phyloP scores from a whole-genome alignment of 2,888 invertebrate genomes.

The Parochlus steinenii region DNA sequence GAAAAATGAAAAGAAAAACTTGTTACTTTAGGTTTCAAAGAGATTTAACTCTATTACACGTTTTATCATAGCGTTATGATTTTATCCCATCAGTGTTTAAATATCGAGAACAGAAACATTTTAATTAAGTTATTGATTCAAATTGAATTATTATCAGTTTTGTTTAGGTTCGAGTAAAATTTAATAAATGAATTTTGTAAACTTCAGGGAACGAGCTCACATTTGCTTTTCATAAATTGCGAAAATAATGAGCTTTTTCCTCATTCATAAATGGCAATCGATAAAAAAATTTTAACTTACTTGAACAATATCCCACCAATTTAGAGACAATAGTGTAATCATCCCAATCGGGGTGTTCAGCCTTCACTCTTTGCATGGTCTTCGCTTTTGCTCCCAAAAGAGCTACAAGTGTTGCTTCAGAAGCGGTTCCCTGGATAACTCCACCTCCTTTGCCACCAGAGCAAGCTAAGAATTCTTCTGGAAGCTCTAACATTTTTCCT shows the following conservation, averaged over 20 bases:
- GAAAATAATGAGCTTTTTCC: slow-evolving; percentile 1
- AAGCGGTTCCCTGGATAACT: slow-evolving; percentile 86
- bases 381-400: slow-evolving; percentile 77
- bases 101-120: too few relatives aligned
- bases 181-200: too few relatives aligned
- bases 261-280: too few relatives aligned
- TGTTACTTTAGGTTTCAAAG: neutral
- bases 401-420: slow-evolving; percentile 85
- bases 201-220: too few relatives aligned
- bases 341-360: slow-evolving; percentile 55
- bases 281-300: slow-evolving; percentile 34
- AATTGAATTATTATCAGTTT: too few relatives aligned
- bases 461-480: slow-evolving; percentile 65
- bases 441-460: slow-evolving; percentile 77
- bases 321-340: slow-evolving; percentile 58
- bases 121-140: too few relatives aligned
- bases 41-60: too few relatives aligned
- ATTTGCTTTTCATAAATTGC: too few relatives aligned
- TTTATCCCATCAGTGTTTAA: too few relatives aligned
- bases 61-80: too few relatives aligned
- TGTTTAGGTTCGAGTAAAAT: too few relatives aligned
- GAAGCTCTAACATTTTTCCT: slow-evolving; percentile 80
- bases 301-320: slow-evolving; percentile 73
- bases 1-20: slow-evolving; percentile 12
- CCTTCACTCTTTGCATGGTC: slow-evolving; percentile 47